Base-by-base conservation (phyloP, 2,888 invertebrate species). In the Chaetogeoica ovagalla region DNA sequence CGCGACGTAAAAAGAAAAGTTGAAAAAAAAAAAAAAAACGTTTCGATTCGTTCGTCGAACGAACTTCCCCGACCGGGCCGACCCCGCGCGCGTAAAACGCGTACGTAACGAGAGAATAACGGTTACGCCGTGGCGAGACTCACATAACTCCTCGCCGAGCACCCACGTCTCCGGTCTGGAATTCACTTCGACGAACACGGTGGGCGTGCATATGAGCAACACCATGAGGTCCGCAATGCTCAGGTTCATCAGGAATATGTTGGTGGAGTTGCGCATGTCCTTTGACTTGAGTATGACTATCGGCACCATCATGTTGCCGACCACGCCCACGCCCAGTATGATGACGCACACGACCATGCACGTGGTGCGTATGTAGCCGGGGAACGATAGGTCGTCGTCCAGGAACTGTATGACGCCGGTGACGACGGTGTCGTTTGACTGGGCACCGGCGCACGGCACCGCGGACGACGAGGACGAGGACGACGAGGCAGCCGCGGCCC, bases 251-350 rank as follows among this genome's bases (percentile, higher is more conserved):
- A 97, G 90, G 87, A 97, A 97, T 85, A 96, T 95, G 86, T 97
- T 97, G 82, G 97, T 97, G 77, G 96, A 95, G 86, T 95, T 96
- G 85, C 95, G 90, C 94, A 97, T 94, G 86, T 97, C 96, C 86
- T 95, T 94, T 73, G 95, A 95, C 86, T 93, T 93, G 85, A 95
- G 89, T 83, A 97, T 95, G 84, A 97, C 96, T 85, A 96, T 91
- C 57, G 96, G 95, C 85, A 96, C 97, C 91, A 97, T 94, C 82
- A 95, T 90, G 86, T 97, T 97, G 37, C 97, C 97, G 83, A 95
- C 91, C 83, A 96, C 93, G 59, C 97, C 97, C 84, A 96, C 88
- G 85, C 94, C 90, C 91, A 97, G 93, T 84, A 97, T 94, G 83
- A 93, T 89, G 85, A 94, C 92, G 87, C 96, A 96, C 84, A 95